These are phyloP conservation scores for Ennomos quercinarius DNA, from an alignment of 2,888 invertebrate genomes.

Conservation along the genomic window DNA sequence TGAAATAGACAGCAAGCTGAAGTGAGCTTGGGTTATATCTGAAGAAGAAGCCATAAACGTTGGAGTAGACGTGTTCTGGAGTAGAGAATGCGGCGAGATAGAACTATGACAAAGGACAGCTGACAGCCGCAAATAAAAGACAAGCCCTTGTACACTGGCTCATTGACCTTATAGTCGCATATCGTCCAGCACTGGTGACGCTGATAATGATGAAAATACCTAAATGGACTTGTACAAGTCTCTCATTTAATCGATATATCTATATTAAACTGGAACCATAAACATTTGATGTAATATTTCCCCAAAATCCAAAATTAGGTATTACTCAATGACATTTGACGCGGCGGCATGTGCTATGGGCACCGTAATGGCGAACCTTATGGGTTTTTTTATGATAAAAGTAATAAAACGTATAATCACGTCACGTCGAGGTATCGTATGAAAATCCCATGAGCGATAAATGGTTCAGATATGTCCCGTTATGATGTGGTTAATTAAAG, in stretches of 20 bases:
- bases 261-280: slow-evolving; percentile 8
- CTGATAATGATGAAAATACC: no score
- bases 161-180: no score
- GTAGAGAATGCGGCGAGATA: no score
- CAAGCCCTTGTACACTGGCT: no score
- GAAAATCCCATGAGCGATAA: slow-evolving; percentile 52
- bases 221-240: no score
- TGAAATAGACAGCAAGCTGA: no score
- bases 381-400: slow-evolving; percentile 60
- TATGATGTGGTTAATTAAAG: slow-evolving; percentile 10
- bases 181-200: no score
- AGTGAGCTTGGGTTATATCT: no score
- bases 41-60: no score
- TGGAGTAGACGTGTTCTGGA: no score
- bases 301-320: slow-evolving; percentile 22
- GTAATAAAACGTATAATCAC: slow-evolving; percentile 62
- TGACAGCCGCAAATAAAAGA: no score
- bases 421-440: slow-evolving; percentile 50
- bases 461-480: slow-evolving; percentile 26
- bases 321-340: slow-evolving; percentile 48
- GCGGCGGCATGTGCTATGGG: slow-evolving; percentile 43
- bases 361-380: slow-evolving; percentile 56
- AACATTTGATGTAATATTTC: slow-evolving; percentile 19
- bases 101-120: no score
- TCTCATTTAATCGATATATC: neutral